Percentiles rank a stretch among this genome's conserved stretches.
These are phyloP conservation scores for Acanthochromis polyacanthus DNA, from an alignment of 2,113 vertebrate species.

Conservation along the genomic window DNA sequence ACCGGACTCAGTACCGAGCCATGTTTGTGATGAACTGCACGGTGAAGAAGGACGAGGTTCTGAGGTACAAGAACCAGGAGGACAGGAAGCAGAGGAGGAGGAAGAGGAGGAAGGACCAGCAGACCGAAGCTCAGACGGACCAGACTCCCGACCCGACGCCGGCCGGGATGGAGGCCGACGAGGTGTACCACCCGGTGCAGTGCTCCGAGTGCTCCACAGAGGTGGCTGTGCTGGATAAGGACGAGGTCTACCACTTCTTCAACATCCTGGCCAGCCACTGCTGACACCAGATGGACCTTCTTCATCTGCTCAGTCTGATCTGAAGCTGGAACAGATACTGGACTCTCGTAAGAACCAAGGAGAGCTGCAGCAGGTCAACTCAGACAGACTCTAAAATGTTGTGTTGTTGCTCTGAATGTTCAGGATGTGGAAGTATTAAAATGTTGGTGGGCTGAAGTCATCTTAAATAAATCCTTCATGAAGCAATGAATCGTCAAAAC, in stretches of 20 bases:
- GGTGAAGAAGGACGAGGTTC: conserved; percentile 91
- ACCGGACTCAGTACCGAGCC: conserved; percentile 95
- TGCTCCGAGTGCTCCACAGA: conserved; percentile 95
- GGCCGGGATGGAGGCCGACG: conserved; percentile 82
- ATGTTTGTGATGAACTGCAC: conserved; percentile 99
- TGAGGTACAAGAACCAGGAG: conserved; percentile 86
- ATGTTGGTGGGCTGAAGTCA: too few relatives aligned
- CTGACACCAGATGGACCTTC: conserved; percentile 69
- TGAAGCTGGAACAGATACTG: background rate
- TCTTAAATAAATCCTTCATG: too few relatives aligned
- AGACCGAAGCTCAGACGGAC: background rate
- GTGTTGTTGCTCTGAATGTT: too few relatives aligned
- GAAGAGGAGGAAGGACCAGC: conserved; percentile 46
- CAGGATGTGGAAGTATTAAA: too few relatives aligned
- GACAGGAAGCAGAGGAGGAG: conserved; percentile 76
- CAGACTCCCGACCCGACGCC: conserved; percentile 63
- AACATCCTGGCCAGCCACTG: conserved; percentile 95
- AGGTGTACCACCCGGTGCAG: conserved; percentile 92
- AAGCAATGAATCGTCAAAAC: too few relatives aligned
- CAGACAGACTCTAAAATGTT: too few relatives aligned
- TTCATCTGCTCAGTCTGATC: background rate
- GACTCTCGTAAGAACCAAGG: background rate
- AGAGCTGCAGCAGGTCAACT: background rate
- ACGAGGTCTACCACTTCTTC: conserved; percentile 97
- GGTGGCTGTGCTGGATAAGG: conserved; percentile 95